These are phyloP conservation scores for Cepphus grylle DNA, from an alignment of 2,113 vertebrate genomes.

Conservation along the genomic window DNA sequence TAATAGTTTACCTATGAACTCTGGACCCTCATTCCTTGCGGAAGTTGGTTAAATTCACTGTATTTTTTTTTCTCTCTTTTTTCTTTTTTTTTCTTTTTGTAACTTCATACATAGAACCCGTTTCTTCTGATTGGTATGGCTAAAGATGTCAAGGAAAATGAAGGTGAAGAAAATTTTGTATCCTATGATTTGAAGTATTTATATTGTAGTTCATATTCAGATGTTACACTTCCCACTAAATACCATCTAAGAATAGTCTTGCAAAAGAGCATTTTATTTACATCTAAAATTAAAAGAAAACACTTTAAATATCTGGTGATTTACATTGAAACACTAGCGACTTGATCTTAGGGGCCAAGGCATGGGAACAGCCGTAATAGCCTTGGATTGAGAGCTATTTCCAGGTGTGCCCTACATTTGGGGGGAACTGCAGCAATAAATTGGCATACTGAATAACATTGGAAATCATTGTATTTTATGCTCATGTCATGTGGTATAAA, in stretches of 20 bases:
- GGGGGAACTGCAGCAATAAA: constrained; percentile 10
- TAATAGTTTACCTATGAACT: not conserved
- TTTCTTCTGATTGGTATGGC: constrained; percentile 4
- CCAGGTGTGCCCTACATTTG: not conserved
- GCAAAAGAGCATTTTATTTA: not conserved
- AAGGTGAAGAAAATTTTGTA: not conserved
- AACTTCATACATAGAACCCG: constrained; percentile 11
- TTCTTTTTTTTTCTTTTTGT: not conserved
- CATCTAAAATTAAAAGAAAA: not conserved
- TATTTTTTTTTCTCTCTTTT: not conserved
- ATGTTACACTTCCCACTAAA: constrained; percentile 34
- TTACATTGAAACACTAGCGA: not conserved
- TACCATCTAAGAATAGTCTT: constrained; percentile 9
- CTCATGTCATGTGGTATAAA: constrained; percentile 34
- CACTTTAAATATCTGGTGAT: not conserved
- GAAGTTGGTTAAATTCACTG: not conserved
- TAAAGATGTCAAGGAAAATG: not conserved
- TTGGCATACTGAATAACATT: not conserved
- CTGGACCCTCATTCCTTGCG: not conserved
- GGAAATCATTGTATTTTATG: constrained; percentile 29
- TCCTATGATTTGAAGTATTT: constrained; percentile 25
- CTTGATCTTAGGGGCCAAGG: not conserved
- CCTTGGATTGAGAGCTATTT: not conserved
- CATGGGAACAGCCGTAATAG: not conserved
- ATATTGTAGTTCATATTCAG: constrained; percentile 34